These are phyloP conservation scores for Heterochromis multidens DNA, from an alignment of 2,113 vertebrate genomes.

Conservation along the genomic window DNA sequence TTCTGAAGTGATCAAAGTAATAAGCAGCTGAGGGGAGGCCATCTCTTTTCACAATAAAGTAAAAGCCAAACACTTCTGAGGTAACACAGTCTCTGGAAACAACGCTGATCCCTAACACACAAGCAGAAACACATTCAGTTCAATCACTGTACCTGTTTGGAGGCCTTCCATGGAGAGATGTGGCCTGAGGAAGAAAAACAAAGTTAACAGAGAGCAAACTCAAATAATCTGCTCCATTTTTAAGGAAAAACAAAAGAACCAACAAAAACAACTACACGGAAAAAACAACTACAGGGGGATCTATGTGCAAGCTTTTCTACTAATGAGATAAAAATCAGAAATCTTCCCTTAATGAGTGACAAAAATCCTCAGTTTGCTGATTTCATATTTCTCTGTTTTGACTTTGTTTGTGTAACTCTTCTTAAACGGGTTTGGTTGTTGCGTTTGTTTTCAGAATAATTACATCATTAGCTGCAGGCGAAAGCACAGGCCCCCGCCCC, in stretches of 20 bases:
- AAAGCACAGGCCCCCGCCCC: not conserved
- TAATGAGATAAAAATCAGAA: not conserved
- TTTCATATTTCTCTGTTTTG: constrained; percentile 24
- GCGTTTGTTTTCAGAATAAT: constrained; percentile 73
- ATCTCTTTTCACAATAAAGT: not conserved
- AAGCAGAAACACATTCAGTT: not conserved
- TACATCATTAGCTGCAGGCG: constrained; percentile 73
- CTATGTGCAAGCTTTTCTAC: not conserved
- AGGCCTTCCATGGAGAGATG: constrained; percentile 95
- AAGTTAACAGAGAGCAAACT: not conserved
- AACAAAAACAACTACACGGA: not conserved
- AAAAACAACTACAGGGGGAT: not conserved
- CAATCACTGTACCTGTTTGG: constrained; percentile 86
- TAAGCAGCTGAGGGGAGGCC: constrained; percentile 9
- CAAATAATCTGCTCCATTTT: not conserved
- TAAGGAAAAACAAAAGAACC: not conserved
- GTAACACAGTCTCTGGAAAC: not conserved
- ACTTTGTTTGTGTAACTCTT: constrained; percentile 46
- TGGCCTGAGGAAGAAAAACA: constrained; percentile 81
- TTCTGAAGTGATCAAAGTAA: constrained; percentile 39
- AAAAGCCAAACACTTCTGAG: constrained; percentile 22
- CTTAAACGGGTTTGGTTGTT: constrained; percentile 46
- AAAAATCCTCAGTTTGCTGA: not conserved
- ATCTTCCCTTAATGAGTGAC: not conserved
- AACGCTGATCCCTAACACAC: not conserved